These are phyloP conservation scores for Hydropsyche tenuis DNA, from an alignment of 1,140 invertebrate species.

Conservation along the genomic window DNA sequence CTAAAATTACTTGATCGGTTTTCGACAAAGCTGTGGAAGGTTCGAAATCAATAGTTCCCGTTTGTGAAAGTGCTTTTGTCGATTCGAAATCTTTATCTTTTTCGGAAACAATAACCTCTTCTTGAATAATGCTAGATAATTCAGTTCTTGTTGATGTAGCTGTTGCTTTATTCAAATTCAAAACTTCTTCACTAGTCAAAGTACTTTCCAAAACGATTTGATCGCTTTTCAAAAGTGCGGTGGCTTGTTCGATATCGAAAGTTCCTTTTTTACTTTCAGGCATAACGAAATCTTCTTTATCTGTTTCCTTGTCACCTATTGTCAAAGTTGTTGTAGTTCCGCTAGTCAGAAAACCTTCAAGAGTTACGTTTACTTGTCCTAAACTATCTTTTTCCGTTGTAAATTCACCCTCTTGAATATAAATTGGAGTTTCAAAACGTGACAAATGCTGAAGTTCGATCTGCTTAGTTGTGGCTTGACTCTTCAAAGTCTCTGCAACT, in stretches of 20 bases:
- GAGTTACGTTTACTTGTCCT: conserved; percentile 27
- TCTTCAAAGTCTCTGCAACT: conserved; percentile 55
- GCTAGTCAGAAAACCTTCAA: conserved; percentile 32
- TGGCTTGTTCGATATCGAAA: conserved; percentile 27
- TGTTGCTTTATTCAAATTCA: not conserved
- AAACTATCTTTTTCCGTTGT: not conserved
- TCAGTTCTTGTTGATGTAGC: conserved; percentile 30
- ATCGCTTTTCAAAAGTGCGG: conserved; percentile 27
- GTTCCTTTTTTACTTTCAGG: conserved; percentile 30
- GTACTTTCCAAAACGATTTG: conserved; percentile 35
- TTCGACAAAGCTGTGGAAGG: conserved; percentile 33
- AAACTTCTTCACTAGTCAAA: not conserved
- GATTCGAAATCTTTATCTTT: conserved; percentile 29
- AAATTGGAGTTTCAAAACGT: conserved; percentile 36
- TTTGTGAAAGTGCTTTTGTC: not conserved
- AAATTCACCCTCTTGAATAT: conserved; percentile 31
- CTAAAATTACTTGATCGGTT: conserved; percentile 34
- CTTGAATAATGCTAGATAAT: conserved; percentile 31
- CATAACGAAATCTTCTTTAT: conserved; percentile 50
- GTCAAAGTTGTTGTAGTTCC: conserved; percentile 34
- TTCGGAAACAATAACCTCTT: conserved; percentile 31
- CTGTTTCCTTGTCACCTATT: conserved; percentile 40
- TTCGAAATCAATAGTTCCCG: conserved; percentile 32
- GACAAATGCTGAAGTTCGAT: conserved; percentile 51
- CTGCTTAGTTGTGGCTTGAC: conserved; percentile 51